A percentile compares a stretch with the other conserved stretches of the same genome.
These are phyloP conservation scores for Ptyas mucosa DNA, from an alignment of 2,113 vertebrate species.

Conservation along the genomic window DNA sequence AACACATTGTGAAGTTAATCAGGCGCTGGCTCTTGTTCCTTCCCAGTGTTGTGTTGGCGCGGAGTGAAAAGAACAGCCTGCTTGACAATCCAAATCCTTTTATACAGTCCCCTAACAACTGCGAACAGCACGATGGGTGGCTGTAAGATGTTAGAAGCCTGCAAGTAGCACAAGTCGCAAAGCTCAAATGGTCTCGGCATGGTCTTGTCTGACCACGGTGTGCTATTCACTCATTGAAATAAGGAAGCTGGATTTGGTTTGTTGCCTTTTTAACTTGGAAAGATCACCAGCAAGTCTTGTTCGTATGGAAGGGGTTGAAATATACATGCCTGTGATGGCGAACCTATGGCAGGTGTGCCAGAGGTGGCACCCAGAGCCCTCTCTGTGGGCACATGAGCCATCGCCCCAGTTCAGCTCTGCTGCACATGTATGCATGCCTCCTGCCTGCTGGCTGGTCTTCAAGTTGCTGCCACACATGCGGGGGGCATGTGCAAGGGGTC, in stretches of 20 bases:
- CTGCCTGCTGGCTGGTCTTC: too few relatives aligned
- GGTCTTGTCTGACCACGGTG: background rate
- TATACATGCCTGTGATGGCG: background rate
- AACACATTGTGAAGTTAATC: background rate
- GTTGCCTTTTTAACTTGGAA: background rate
- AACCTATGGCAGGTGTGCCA: too few relatives aligned
- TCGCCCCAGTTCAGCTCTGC: too few relatives aligned
- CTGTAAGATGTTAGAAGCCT: background rate
- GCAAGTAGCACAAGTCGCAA: background rate
- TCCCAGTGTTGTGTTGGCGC: background rate
- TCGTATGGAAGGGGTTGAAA: background rate
- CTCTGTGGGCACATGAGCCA: too few relatives aligned
- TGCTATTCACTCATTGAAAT: background rate
- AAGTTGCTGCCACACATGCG: too few relatives aligned
- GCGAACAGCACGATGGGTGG: background rate
- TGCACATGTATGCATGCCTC: too few relatives aligned
- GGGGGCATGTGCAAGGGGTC: too few relatives aligned
- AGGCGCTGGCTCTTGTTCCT: background rate
- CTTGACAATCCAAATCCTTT: fast-evolving
- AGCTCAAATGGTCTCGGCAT: background rate
- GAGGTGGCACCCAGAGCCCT: too few relatives aligned
- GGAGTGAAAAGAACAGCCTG: background rate
- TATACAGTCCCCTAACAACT: background rate
- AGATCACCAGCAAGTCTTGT: background rate
- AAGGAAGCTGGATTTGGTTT: background rate